Base-by-base conservation (phyloP, 2,113 vertebrate species). In the Rhynchopsitta pachyrhyncha region DNA sequence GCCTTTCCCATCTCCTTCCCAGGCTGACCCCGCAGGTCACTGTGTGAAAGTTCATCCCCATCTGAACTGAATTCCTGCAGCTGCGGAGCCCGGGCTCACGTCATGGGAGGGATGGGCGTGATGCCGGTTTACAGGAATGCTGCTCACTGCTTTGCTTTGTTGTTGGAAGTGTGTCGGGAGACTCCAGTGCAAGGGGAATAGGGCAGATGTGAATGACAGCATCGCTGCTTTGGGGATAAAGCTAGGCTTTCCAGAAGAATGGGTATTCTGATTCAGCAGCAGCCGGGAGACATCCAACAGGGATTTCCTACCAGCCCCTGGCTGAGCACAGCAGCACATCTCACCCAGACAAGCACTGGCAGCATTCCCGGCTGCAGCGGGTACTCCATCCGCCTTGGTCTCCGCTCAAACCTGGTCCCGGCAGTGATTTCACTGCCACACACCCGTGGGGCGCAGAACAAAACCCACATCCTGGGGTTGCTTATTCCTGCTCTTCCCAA, bases 1-100 rank as follows among this genome's bases (percentile, higher is more conserved):
- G 60, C 50, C 82, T 53, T 69, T 90, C 90, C 85, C 42, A 50
- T 17, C 71, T 92, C 79, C 93, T 95, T 90, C 88, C 71, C 75
- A 55, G 7, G 19, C 62, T 92, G 88, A 92, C 86, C 85, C 29
- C 0, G 14, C 1, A 2, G 92, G 93, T 94, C 93, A 93, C 88
- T 93, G 90, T 90, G 96, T 7, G 17, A 97, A 96, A 96, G 96
- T 96, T 96, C 88, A 96, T 52, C 86, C 52, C 0, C 0, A 6
- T 63, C 68, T 83, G 93, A 90, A 55, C 82, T 75, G 0, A 53
- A 91, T 95, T 92, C 86, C 83, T 82, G 92, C 86, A 90, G 95
- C 92, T 95, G 95, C 69, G 44, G 29, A 64, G 92, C 86, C 63
- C 1, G 0, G 23, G 90, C 69, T 91, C 53, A 37, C 76, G 18